A percentile compares a stretch with the other conserved stretches of the same genome.
These are phyloP conservation scores for Pyralis farinalis DNA, from an alignment of 2,888 invertebrate genomes.

Conservation along the genomic window DNA sequence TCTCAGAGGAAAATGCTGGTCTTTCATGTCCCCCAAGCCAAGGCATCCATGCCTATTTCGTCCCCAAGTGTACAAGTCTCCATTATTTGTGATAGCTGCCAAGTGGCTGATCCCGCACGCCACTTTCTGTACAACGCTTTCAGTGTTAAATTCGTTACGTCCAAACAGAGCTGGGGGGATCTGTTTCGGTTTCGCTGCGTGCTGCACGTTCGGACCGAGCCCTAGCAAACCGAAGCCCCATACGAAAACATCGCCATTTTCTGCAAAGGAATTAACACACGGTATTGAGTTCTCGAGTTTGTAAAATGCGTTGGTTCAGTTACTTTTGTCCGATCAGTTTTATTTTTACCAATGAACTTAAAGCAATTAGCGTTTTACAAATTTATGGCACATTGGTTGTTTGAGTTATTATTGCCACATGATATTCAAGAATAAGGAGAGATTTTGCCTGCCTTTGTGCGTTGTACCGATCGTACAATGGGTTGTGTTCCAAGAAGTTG, in stretches of 20 bases:
- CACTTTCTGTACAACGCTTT: conserved; percentile 83
- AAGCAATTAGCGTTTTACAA: too few relatives aligned
- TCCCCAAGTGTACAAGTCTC: conserved; percentile 96
- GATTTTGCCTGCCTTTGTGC: too few relatives aligned
- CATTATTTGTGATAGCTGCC: conserved; percentile 90
- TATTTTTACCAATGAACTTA: too few relatives aligned
- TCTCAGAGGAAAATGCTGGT: conserved; percentile 94
- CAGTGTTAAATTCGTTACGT: conserved; percentile 88
- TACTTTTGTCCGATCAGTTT: too few relatives aligned
- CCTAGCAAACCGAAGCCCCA: conserved; percentile 98
- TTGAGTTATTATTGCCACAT: too few relatives aligned
- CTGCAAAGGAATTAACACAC: too few relatives aligned
- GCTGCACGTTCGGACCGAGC: conserved; percentile 89
- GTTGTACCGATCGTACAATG: too few relatives aligned
- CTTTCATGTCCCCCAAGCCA: conserved; percentile 89
- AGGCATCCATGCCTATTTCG: conserved; percentile 91
- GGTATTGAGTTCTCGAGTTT: too few relatives aligned
- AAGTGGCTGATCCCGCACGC: conserved; percentile 87
- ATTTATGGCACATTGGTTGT: too few relatives aligned
- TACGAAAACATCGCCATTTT: conserved; percentile 90
- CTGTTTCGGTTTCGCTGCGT: conserved; percentile 83
- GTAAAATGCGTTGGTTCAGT: too few relatives aligned
- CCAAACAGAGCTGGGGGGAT: conserved; percentile 93
- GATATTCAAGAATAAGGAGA: too few relatives aligned
- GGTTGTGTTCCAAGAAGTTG: too few relatives aligned